Percentiles rank a stretch among this genome's conserved stretches.
phyloP scores from a whole-genome alignment of 1,140 invertebrate genomes.

The Lysiphlebus fabarum region DNA sequence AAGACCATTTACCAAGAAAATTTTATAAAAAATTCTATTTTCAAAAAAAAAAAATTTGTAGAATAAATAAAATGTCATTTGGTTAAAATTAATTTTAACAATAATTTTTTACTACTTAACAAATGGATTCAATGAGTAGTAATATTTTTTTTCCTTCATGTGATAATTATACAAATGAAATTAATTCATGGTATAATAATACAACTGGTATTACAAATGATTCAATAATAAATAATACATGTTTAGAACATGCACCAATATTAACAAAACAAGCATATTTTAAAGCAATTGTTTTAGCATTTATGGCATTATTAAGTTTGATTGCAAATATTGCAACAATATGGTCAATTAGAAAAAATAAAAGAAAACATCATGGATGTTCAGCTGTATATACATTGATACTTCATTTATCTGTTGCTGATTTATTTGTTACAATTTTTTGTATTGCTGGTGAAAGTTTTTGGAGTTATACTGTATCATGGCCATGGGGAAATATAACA shows the following conservation, averaged over 20 bases:
- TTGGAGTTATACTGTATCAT: slow-evolving; percentile 78
- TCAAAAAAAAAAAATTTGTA: too few relatives aligned
- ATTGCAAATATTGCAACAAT: slow-evolving; percentile 73
- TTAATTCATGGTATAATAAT: not conserved
- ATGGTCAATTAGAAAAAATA: slow-evolving; percentile 65
- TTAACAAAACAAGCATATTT: slow-evolving; percentile 59
- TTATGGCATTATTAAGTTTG: slow-evolving; percentile 70
- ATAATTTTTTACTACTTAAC: too few relatives aligned
- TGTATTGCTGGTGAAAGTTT: slow-evolving; percentile 75
- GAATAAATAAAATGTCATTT: too few relatives aligned
- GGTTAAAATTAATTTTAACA: too few relatives aligned
- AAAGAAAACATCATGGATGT: slow-evolving; percentile 59
- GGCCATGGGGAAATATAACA: slow-evolving; percentile 71
- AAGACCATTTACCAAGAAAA: too few relatives aligned
- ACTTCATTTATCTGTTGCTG: slow-evolving; percentile 71
- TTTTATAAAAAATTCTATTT: too few relatives aligned
- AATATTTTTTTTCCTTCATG: too few relatives aligned
- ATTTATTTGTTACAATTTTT: slow-evolving; percentile 75
- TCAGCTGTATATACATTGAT: slow-evolving; percentile 75
- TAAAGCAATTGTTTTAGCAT: slow-evolving; percentile 62
- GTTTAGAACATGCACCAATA: slow-evolving; percentile 63
- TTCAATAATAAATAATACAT: slow-evolving; percentile 48
- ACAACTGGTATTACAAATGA: not conserved
- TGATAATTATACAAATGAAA: too few relatives aligned
- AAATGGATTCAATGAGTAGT: too few relatives aligned